phyloP scores from a whole-genome alignment of 1,140 invertebrate genomes.

The Drosophila nikananu region DNA sequence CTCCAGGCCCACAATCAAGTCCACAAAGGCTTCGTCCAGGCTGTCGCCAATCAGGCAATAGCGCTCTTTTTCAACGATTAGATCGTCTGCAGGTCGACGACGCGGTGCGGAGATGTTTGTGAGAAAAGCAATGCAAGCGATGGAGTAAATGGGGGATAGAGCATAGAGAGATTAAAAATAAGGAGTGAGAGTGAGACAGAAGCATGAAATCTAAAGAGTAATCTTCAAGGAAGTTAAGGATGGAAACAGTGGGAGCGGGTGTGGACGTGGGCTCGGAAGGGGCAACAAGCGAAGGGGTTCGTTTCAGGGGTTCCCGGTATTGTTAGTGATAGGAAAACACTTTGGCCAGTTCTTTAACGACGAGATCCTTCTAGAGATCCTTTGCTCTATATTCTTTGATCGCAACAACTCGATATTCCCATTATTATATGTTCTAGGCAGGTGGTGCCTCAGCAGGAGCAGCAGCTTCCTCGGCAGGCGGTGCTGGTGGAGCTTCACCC shows the following conservation, averaged over 20 bases:
- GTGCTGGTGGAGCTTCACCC: constrained; percentile 52
- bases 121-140: constrained; percentile 62
- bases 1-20: constrained; percentile 91
- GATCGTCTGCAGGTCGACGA: constrained; percentile 92
- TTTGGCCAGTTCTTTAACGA: constrained; percentile 53
- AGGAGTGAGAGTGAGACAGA: constrained; percentile 55
- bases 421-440: constrained; percentile 41
- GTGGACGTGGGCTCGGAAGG: constrained; percentile 5
- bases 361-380: constrained; percentile 63
- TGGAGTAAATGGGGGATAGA: constrained; percentile 32
- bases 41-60: constrained; percentile 99
- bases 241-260: constrained; percentile 13
- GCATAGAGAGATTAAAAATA: constrained; percentile 51
- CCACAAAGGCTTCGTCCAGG: constrained; percentile 98
- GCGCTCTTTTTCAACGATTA: constrained; percentile 98
- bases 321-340: constrained; percentile 71
- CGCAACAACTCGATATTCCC: constrained; percentile 29
- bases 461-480: constrained; percentile 35
- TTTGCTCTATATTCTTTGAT: constrained; percentile 53
- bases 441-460: constrained; percentile 56
- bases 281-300: constrained; percentile 15
- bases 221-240: constrained; percentile 21
- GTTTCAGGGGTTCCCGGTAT: neutral
- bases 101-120: constrained; percentile 35
- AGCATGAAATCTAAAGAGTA: constrained; percentile 55